phyloP scores from a whole-genome alignment of 2,113 vertebrate species.

The Lagopus muta region DNA sequence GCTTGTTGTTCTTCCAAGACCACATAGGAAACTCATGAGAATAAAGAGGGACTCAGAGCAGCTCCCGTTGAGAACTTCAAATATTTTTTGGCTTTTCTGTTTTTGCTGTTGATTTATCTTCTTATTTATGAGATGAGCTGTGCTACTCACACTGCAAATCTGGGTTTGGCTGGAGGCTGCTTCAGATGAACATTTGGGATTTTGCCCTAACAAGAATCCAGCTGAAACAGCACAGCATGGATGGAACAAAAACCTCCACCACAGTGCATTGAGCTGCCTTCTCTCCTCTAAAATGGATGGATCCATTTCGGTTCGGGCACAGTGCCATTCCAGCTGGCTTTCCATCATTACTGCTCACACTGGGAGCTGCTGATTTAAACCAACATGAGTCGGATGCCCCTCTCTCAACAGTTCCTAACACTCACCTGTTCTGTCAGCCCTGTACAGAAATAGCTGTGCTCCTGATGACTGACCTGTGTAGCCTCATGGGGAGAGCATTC shows the following conservation, averaged over 20 bases:
- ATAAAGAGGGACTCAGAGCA: neutral
- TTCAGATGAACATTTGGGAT: neutral
- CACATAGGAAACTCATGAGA: neutral
- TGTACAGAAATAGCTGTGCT: neutral
- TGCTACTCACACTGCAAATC: neutral
- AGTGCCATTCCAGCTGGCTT: neutral
- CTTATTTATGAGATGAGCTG: neutral
- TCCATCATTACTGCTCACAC: neutral
- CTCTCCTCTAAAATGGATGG: neutral
- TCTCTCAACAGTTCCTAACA: neutral
- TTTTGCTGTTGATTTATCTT: conserved; percentile 8
- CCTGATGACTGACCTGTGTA: neutral
- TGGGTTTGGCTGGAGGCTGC: neutral
- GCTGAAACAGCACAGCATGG: neutral
- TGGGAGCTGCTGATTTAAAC: neutral
- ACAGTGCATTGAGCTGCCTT: neutral
- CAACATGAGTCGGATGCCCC: neutral
- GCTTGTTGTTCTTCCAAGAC: neutral
- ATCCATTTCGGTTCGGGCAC: neutral
- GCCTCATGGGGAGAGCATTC: neutral
- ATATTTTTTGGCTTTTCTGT: neutral
- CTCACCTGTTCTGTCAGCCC: conserved; percentile 15
- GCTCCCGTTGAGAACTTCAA: neutral
- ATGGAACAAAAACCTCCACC: neutral
- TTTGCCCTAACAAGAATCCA: conserved; percentile 2